Evolutionary conservation across 2,113 vertebrate genomes (phyloP), one percentile per base, ranked within the genome.

Genomic region (Nibea albiflora): DNA sequence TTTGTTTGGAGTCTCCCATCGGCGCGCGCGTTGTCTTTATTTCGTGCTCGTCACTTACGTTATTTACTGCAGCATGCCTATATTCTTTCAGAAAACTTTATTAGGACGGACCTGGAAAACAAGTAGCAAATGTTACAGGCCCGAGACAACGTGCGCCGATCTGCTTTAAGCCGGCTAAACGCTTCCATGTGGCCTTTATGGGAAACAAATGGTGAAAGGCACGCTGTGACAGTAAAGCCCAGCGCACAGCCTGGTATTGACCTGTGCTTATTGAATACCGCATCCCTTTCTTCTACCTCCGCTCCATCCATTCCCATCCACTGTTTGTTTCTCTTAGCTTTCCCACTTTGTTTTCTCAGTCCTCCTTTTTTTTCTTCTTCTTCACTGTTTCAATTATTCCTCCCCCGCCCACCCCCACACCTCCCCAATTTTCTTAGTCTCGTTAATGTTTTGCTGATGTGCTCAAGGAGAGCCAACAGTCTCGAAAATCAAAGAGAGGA

Each of bases 171-270:
- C 85, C 93, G 92, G 81, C 91, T 97, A 96, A 97, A 95, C 87
- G 91, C 93, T 97, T 94, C 97, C 96, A 97, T 96, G 96, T 97
- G 97, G 94, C 92, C 94, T 94, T 96, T 92, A 97, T 96, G 92
- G 95, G 94, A 97, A 98, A 95, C 96, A 96, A 97, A 95, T 96
- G 96, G 94, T 80, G 92, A 94, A 94, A 89, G 92, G 94, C 93
- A 96, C 88, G 91, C 94, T 87, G 92, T 94, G 92, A 93, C 95
- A 89, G 91, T 93, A 95, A 92, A 95, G 92, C 88, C 90, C 92
- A 77, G 83, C 81, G 77, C 89, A 85, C 90, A 94, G 93, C 78
- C 92, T 87, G 87, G 82, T 87, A 74, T 90, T 92, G 94, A 95
- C 93, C 94, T 88, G 86, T 8, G 17, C 92, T 95, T 95, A 95